Evolutionary conservation across 2,888 invertebrate genomes (phyloP).

Genomic region (Carterocephalus palaemon): DNA sequence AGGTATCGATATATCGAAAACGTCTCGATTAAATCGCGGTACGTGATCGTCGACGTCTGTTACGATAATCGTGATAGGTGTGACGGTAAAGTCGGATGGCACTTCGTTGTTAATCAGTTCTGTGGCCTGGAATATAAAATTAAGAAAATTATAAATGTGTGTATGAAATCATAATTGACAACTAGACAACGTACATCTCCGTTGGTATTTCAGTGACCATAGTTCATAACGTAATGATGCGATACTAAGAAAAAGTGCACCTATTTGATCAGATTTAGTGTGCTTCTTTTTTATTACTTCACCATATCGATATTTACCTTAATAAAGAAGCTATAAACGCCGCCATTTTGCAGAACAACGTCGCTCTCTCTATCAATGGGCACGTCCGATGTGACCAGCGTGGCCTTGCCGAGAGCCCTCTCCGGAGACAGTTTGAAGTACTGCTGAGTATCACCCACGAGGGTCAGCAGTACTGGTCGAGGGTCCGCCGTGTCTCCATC

Average conservation of each 20-base stretch:
- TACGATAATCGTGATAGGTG: slow-evolving; percentile 86
- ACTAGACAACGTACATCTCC: background rate
- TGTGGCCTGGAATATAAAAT: slow-evolving; percentile 76
- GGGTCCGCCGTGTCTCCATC: slow-evolving; percentile 90
- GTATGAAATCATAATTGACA: background rate
- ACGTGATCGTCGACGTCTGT: slow-evolving; percentile 88
- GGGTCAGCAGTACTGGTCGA: slow-evolving; percentile 80
- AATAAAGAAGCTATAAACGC: slow-evolving; percentile 85
- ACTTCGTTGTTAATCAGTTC: slow-evolving; percentile 85
- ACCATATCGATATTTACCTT: slow-evolving; percentile 56
- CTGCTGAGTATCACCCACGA: slow-evolving; percentile 83
- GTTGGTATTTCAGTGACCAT: too few species aligned
- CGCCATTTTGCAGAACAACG: slow-evolving; percentile 85
- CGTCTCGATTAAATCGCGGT: slow-evolving; percentile 83
- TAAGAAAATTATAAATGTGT: background rate
- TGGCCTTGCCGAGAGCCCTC: slow-evolving; percentile 77
- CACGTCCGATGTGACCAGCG: slow-evolving; percentile 80
- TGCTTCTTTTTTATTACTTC: background rate
- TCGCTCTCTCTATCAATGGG: slow-evolving; percentile 87
- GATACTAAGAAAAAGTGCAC: too few species aligned
- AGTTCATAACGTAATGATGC: too few species aligned
- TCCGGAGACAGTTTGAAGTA: slow-evolving; percentile 82
- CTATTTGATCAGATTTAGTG: too few species aligned
- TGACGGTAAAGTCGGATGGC: slow-evolving; percentile 82
- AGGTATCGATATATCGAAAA: slow-evolving; percentile 84